Conservation (phyloP, 2,797 vertebrate species). For the Otolemur crassicaudatus region DNA sequence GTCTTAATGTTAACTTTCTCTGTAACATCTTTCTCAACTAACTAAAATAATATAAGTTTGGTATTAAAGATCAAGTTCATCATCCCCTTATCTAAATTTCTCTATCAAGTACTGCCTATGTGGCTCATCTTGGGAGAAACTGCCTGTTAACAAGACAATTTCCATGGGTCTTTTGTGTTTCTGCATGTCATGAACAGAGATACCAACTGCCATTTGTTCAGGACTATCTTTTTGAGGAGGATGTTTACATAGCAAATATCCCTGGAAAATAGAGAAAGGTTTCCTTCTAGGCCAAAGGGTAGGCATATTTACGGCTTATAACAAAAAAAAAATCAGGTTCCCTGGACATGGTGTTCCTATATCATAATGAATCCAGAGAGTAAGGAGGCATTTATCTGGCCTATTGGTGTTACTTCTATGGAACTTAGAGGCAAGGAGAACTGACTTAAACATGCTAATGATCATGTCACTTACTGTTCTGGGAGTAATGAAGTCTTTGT, state of each 20-base stretch:
- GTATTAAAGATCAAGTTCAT: not conserved
- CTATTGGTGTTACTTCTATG: not conserved
- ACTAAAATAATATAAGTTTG: not conserved
- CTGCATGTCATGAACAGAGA: not conserved
- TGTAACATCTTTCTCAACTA: not conserved
- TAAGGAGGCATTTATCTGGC: not conserved
- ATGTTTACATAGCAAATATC: not conserved
- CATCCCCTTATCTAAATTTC: not conserved
- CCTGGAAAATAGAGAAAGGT: not conserved
- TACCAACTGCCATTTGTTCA: not conserved
- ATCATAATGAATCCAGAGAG: not conserved
- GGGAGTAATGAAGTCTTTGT: not conserved
- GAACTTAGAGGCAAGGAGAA: not conserved
- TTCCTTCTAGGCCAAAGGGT: not conserved
- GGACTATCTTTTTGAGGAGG: not conserved
- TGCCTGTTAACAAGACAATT: not conserved
- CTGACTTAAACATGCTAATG: not conserved
- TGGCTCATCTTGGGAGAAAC: not conserved
- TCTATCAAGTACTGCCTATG: not conserved
- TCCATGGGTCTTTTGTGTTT: not conserved
- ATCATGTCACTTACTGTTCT: not conserved
- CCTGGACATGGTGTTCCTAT: not conserved
- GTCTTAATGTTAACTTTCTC: not conserved
- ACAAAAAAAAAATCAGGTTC: not conserved
- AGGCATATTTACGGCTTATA: not conserved